These are phyloP conservation scores for Tuberolachnus salignus DNA, from an alignment of 2,888 invertebrate genomes.

Conservation along the genomic window DNA sequence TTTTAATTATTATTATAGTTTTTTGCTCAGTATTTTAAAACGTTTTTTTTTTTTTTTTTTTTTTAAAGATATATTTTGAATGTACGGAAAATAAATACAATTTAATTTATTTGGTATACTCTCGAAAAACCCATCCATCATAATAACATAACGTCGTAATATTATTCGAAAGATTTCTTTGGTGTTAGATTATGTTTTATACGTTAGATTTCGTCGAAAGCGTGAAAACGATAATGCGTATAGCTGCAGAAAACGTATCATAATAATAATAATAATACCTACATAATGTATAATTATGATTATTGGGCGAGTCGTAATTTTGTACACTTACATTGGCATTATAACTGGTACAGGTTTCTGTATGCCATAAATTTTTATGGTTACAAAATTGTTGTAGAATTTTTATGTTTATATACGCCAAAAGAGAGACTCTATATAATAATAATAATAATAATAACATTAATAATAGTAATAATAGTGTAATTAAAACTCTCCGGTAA, in stretches of 20 bases:
- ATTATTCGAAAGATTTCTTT: background rate
- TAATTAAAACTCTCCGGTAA: too few species aligned
- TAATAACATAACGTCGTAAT: background rate
- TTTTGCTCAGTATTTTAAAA: too few species aligned
- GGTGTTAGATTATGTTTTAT: background rate
- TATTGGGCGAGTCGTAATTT: background rate
- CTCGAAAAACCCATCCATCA: background rate
- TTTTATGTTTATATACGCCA: too few species aligned
- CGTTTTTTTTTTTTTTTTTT: background rate
- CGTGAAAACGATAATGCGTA: conserved; percentile 10
- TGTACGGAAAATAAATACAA: background rate
- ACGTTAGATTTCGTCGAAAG: background rate
- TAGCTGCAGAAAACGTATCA: background rate
- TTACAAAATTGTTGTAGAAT: too few species aligned
- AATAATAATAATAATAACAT: too few species aligned
- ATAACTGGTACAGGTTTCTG: background rate
- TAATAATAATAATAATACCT: background rate
- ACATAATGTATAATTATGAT: conserved; percentile 3
- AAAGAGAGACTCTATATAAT: too few species aligned
- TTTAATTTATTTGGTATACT: background rate
- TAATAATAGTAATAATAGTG: too few species aligned
- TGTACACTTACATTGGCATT: background rate
- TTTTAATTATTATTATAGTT: too few species aligned
- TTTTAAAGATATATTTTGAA: background rate
- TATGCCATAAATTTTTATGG: too few species aligned